Evolutionary conservation across 2,888 invertebrate genomes (phyloP), one percentile per base, ranked within the genome.

Genomic region (Nomada lathburiana): DNA sequence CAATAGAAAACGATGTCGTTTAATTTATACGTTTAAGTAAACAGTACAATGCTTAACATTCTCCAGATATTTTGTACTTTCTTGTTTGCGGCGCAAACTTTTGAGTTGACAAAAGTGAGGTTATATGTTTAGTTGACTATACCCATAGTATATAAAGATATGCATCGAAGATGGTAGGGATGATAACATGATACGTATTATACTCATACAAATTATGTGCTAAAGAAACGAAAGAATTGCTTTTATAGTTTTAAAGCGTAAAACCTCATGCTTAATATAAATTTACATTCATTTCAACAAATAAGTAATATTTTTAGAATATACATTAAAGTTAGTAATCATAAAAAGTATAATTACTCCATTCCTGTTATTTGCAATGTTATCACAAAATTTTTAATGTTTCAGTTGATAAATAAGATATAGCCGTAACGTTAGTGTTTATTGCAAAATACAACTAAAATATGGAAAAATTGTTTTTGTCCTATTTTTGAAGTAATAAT

Each of bases 71-170:
- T 26, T 29, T 5, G 47, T 16, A 62, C 64, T 36, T 9, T 29
- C 23, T 57, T 67, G n/a, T 67, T 53, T 73, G 29, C 11, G 69
- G 52, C n/a, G 20, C 18, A 60, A 65, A 53, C n/a, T 18, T 59
- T 29, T 60, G 0, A n/a, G 4, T 78, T 47, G 63, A 53, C 47
- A 44, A 65, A 47, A 71, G 59, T 62, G 13, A 80, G 80, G 80
- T 80, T 80, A 80, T 26, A 78, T 65, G 50, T 70, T 53, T 63
- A 64, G 47, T 79, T 78, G 47, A 60, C 29, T 55, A 42, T 55
- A 62, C 16, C 52, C 26, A 3, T 36, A 36, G 44, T n/a, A 36
- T 5, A 29, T 29, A 47, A 23, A 47, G 10, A 13, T 57, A 18
- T 0, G 20, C 29, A 29, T 29, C 29, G 20, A 44, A 3, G 10